These are phyloP conservation scores for Ormyrus pomaceus DNA, from an alignment of 2,888 invertebrate genomes.

Conservation along the genomic window DNA sequence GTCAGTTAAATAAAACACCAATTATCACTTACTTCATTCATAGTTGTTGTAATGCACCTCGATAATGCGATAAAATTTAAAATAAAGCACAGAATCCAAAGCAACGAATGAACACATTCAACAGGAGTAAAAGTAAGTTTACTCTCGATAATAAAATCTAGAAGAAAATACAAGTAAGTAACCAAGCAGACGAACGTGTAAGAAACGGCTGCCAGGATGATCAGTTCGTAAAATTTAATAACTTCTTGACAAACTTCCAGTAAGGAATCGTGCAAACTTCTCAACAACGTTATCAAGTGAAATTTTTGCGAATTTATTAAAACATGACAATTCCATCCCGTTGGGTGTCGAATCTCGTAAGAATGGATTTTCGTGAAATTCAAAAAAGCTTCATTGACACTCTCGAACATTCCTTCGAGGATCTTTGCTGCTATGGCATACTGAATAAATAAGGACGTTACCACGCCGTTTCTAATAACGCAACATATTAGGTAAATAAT, in stretches of 20 bases:
- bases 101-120: conserved; percentile 15
- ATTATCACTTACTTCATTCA: conserved; percentile 18
- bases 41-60: conserved; percentile 13
- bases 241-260: conserved; percentile 17
- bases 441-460: conserved; percentile 28
- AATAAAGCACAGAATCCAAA: conserved; percentile 7
- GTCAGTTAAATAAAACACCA: too few relatives aligned
- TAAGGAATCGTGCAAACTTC: conserved; percentile 17
- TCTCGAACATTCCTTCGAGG: conserved; percentile 4
- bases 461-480: conserved; percentile 10
- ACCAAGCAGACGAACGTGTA: conserved; percentile 27
- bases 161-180: conserved; percentile 15
- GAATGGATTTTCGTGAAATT: neutral
- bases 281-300: neutral
- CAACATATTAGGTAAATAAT: neutral
- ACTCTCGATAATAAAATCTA: conserved; percentile 25
- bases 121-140: neutral
- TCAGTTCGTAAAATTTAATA: conserved; percentile 25
- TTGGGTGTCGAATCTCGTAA: neutral
- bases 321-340: neutral
- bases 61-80: conserved; percentile 9
- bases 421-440: conserved; percentile 17
- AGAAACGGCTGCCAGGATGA: neutral
- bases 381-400: conserved; percentile 3
- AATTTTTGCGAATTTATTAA: neutral